A percentile compares a stretch with the other conserved stretches of the same genome.
Conservation (phyloP, 2,797 vertebrate genomes). For the Botia almorhae region DNA sequence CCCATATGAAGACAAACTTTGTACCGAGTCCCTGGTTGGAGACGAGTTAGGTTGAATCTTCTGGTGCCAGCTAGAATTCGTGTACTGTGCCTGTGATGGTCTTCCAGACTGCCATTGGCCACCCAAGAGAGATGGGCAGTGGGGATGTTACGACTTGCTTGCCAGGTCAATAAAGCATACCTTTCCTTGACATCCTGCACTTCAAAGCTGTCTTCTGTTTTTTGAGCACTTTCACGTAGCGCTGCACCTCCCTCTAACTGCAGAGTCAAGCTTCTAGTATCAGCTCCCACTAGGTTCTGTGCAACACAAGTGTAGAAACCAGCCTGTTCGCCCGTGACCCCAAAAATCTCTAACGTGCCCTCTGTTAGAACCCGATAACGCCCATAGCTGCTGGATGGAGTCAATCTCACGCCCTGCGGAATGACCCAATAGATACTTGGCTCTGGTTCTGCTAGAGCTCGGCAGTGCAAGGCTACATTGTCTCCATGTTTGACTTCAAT, state of each 20-base stretch:
- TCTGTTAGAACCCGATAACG: constrained; percentile 83
- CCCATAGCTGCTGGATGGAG: constrained; percentile 65
- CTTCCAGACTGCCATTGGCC: constrained; percentile 67
- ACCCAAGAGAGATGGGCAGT: constrained; percentile 91
- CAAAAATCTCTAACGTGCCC: constrained; percentile 89
- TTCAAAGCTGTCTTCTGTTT: constrained; percentile 55
- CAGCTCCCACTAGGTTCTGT: constrained; percentile 92
- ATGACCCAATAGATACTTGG: constrained; percentile 95
- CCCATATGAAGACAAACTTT: constrained; percentile 87
- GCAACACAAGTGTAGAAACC: constrained; percentile 96
- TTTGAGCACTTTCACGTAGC: constrained; percentile 36
- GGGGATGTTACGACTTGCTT: constrained; percentile 81
- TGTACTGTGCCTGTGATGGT: constrained; percentile 72
- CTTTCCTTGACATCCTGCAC: constrained; percentile 82
- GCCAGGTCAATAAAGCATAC: constrained; percentile 87
- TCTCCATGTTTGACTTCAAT: constrained; percentile 77
- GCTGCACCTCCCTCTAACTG: constrained; percentile 67
- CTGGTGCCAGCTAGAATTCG: constrained; percentile 87
- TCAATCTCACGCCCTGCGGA: constrained; percentile 83
- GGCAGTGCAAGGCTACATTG: constrained; percentile 85
- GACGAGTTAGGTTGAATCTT: constrained; percentile 90
- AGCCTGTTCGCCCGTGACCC: constrained; percentile 77
- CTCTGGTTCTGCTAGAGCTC: constrained; percentile 91
- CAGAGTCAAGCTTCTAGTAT: constrained; percentile 86
- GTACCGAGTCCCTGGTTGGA: constrained; percentile 88